A percentile compares a stretch with the other conserved stretches of the same genome.
phyloP scores from a whole-genome alignment of 2,797 vertebrate genomes.

The Heterohyrax brucei region DNA sequence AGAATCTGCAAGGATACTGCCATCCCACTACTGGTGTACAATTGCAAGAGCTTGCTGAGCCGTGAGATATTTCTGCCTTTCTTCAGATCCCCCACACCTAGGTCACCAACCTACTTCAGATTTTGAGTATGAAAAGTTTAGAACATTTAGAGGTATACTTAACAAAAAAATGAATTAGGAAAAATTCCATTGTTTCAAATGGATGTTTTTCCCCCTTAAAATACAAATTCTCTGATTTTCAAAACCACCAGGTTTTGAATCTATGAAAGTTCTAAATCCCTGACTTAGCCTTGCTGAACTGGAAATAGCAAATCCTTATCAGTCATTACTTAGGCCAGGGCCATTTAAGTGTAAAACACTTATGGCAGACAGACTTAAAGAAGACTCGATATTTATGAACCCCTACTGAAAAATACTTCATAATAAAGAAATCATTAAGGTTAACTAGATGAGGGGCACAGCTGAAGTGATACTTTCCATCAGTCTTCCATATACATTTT shows the following conservation, averaged over 20 bases:
- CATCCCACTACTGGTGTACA: not conserved
- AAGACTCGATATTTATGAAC: conserved; percentile 52
- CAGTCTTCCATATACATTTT: not conserved
- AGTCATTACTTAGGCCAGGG: not conserved
- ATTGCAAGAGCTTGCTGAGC: not conserved
- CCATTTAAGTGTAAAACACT: conserved; percentile 37
- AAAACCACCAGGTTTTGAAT: conserved; percentile 55
- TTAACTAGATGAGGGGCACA: not conserved
- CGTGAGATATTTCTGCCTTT: conserved; percentile 35
- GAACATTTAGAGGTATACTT: conserved; percentile 29
- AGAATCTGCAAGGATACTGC: not conserved
- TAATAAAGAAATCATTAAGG: conserved; percentile 14
- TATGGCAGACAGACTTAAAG: not conserved
- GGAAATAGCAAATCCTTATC: conserved; percentile 50
- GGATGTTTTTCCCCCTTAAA: conserved; percentile 3
- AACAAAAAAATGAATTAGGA: not conserved
- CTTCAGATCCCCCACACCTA: not conserved
- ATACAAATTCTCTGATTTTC: conserved; percentile 20
- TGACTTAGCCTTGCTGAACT: conserved; percentile 24
- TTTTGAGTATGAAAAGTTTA: conserved; percentile 43
- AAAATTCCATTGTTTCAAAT: conserved; percentile 58
- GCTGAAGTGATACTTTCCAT: not conserved
- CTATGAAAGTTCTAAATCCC: conserved; percentile 18
- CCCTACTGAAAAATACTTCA: conserved; percentile 16
- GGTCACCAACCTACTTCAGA: not conserved